Conservation (phyloP, 2,888 invertebrate species). For the Athalia cordata region DNA sequence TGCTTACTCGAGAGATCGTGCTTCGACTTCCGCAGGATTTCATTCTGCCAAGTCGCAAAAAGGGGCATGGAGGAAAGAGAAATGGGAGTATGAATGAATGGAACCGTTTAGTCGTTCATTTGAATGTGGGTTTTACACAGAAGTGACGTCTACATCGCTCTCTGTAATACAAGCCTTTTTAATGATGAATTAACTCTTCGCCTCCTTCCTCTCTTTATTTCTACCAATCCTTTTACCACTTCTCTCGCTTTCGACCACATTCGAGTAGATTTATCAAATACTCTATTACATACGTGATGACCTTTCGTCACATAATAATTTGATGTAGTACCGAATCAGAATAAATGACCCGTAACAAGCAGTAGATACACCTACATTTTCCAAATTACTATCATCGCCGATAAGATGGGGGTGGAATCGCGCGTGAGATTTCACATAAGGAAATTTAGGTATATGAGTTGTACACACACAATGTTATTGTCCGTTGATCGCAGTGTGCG, state of each 20-base stretch:
- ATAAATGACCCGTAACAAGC: background rate
- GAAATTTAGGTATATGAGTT: background rate
- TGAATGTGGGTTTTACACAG: slow-evolving; percentile 18
- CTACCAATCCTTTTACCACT: background rate
- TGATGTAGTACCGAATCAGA: background rate
- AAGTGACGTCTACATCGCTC: background rate
- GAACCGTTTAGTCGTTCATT: slow-evolving; percentile 24
- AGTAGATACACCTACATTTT: background rate
- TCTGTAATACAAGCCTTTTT: background rate
- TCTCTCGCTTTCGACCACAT: background rate
- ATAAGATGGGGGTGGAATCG: background rate
- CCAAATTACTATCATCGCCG: background rate
- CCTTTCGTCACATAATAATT: background rate
- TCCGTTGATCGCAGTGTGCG: slow-evolving; percentile 33
- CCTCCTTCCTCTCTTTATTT: background rate
- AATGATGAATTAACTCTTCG: slow-evolving; percentile 5
- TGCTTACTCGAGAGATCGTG: background rate
- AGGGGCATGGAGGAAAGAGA: background rate
- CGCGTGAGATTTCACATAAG: background rate
- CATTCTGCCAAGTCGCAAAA: slow-evolving; percentile 9
- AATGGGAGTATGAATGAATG: slow-evolving; percentile 27
- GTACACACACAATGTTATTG: background rate
- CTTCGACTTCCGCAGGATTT: background rate
- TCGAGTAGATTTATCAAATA: background rate
- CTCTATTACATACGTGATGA: background rate